phyloP scores from a whole-genome alignment of 2,797 vertebrate genomes.

The Channa striata region DNA sequence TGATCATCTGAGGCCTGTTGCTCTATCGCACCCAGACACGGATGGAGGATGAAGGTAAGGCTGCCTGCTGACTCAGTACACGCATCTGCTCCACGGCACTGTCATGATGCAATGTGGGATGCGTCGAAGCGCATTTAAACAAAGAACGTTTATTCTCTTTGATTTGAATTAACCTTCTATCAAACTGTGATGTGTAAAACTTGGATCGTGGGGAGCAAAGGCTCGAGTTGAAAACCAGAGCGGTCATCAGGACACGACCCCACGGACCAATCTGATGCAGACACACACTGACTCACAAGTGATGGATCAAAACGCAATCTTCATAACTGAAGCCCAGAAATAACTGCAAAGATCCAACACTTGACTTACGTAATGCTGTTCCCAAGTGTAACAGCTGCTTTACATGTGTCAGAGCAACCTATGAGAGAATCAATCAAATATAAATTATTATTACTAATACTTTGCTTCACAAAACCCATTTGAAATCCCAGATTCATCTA shows the following conservation, averaged over 20 bases:
- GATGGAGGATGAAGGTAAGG: too few relatives aligned
- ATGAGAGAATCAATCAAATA: constrained; percentile 2
- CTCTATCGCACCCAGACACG: too few relatives aligned
- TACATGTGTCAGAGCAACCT: constrained; percentile 44
- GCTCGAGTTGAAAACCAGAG: background rate
- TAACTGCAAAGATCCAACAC: constrained; percentile 45
- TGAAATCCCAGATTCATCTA: constrained; percentile 5
- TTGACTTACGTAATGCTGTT: constrained; percentile 30
- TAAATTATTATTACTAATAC: constrained; percentile 25
- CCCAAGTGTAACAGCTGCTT: constrained; percentile 56
- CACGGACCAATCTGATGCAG: constrained; percentile 33
- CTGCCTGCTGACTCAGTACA: too few relatives aligned
- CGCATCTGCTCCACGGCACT: too few relatives aligned
- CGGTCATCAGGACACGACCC: constrained; percentile 2
- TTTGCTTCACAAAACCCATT: constrained; percentile 13
- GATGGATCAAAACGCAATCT: constrained; percentile 44
- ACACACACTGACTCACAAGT: constrained; percentile 7
- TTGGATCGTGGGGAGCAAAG: background rate
- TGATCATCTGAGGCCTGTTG: too few relatives aligned
- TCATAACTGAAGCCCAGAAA: constrained; percentile 46
- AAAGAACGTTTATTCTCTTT: too few relatives aligned
- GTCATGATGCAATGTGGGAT: too few relatives aligned
- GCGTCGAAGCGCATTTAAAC: too few relatives aligned
- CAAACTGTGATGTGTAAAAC: background rate
- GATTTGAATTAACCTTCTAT: too few relatives aligned